These are phyloP conservation scores for Coregonus sp. DNA, from an alignment of 2,797 vertebrate genomes.

Conservation along the genomic window DNA sequence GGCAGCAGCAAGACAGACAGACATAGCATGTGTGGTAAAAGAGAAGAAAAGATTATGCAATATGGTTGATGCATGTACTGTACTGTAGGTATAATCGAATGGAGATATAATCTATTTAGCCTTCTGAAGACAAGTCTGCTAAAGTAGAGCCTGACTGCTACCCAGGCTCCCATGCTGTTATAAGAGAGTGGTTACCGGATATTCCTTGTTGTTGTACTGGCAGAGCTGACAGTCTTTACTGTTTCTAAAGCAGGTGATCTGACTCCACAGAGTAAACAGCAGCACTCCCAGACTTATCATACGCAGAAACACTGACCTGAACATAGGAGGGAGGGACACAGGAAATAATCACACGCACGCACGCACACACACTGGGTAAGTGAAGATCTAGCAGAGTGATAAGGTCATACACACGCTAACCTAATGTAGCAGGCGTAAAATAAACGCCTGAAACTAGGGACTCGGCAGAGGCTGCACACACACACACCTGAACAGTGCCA, in stretches of 20 bases:
- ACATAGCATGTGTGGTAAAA: neutral
- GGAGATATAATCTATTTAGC: neutral
- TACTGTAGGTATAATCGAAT: neutral
- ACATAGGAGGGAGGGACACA: slow-evolving; percentile 4
- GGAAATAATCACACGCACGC: neutral
- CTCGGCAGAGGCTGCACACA: neutral
- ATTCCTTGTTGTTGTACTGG: slow-evolving; percentile 69
- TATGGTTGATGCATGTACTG: neutral
- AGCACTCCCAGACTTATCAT: slow-evolving; percentile 80
- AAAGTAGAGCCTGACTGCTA: no score
- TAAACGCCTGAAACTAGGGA: no score
- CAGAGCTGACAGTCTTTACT: slow-evolving; percentile 61
- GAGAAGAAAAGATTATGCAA: neutral
- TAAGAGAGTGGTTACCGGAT: slow-evolving; percentile 72
- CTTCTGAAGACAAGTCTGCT: neutral
- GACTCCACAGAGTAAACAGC: slow-evolving; percentile 79
- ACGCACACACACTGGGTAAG: neutral
- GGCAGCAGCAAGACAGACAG: neutral
- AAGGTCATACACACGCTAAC: neutral
- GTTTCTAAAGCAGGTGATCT: slow-evolving; percentile 79
- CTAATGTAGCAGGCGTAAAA: no score
- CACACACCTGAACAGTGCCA: slow-evolving; percentile 82
- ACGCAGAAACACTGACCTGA: slow-evolving; percentile 83
- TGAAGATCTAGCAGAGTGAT: neutral
- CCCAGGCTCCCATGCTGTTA: no score